phyloP scores from a whole-genome alignment of 2,113 vertebrate genomes.

The Glaucidium brasilianum region DNA sequence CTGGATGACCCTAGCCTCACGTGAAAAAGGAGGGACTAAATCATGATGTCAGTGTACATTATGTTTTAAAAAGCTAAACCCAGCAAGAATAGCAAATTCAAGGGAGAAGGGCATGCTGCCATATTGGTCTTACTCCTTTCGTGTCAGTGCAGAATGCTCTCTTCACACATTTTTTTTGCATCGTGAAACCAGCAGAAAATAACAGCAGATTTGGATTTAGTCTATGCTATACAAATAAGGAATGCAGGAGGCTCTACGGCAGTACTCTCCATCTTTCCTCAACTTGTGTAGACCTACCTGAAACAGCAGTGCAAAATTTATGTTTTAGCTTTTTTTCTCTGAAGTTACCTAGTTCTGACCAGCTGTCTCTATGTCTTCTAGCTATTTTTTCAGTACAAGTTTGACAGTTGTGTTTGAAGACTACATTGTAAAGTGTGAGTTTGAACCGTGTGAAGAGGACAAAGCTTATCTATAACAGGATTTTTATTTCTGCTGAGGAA shows the following conservation, averaged over 20 bases:
- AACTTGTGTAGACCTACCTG: background rate
- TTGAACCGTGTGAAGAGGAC: background rate
- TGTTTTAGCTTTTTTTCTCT: background rate
- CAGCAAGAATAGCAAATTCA: background rate
- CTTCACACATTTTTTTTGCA: background rate
- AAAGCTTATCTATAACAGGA: background rate
- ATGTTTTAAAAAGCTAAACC: background rate
- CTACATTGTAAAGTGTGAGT: background rate
- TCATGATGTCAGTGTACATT: background rate
- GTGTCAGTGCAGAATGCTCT: background rate
- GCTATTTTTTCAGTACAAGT: background rate
- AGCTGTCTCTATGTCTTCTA: background rate
- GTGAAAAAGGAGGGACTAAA: background rate
- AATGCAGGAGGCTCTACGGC: background rate
- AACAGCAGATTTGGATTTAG: background rate
- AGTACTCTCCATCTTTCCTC: background rate
- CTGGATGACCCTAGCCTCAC: background rate
- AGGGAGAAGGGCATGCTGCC: background rate
- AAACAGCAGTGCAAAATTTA: background rate
- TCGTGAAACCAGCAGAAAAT: background rate
- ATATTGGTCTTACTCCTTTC: background rate
- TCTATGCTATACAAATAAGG: background rate
- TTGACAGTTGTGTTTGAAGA: accelerated
- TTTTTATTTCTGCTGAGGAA: background rate
- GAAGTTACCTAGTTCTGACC: background rate